A percentile compares a stretch with the other conserved stretches of the same genome.
Conservation (phyloP, 2,888 invertebrate genomes). For the Augiades crinisus region DNA sequence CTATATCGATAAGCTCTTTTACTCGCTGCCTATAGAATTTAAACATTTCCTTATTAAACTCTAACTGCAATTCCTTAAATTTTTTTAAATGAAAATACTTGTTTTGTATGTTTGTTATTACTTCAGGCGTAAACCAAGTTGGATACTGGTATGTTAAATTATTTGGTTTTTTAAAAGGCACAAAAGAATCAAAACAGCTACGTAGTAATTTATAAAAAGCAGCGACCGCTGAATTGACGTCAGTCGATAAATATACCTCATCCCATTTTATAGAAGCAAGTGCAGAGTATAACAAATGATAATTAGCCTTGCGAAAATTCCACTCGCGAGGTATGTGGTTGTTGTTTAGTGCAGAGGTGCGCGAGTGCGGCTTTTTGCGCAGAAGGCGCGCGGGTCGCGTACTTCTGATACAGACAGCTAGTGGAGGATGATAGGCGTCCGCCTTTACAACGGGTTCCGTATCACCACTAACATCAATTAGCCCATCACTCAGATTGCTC, state of each 20-base stretch:
- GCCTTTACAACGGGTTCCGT: background rate
- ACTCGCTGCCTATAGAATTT: background rate
- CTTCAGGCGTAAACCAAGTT: too few species aligned
- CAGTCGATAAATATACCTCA: background rate
- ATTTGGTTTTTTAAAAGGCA: too few species aligned
- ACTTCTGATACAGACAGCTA: background rate
- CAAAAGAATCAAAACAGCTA: background rate
- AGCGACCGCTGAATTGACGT: background rate
- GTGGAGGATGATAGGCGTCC: background rate
- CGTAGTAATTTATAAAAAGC: background rate
- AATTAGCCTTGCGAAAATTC: background rate
- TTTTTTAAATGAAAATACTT: conserved; percentile 10
- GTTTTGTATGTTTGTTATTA: too few species aligned
- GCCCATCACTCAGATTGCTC: background rate
- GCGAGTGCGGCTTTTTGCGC: too few species aligned
- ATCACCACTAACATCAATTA: background rate
- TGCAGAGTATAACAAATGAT: background rate
- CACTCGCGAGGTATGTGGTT: background rate
- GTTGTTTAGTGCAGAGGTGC: background rate
- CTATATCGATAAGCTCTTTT: conserved; percentile 1
- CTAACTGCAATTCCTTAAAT: background rate
- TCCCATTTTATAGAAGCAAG: background rate
- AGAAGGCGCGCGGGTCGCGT: background rate
- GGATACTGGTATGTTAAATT: too few species aligned
- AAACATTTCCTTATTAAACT: conserved; percentile 18